These are phyloP conservation scores for Euphydryas editha DNA, from an alignment of 2,888 invertebrate genomes.

Conservation along the genomic window DNA sequence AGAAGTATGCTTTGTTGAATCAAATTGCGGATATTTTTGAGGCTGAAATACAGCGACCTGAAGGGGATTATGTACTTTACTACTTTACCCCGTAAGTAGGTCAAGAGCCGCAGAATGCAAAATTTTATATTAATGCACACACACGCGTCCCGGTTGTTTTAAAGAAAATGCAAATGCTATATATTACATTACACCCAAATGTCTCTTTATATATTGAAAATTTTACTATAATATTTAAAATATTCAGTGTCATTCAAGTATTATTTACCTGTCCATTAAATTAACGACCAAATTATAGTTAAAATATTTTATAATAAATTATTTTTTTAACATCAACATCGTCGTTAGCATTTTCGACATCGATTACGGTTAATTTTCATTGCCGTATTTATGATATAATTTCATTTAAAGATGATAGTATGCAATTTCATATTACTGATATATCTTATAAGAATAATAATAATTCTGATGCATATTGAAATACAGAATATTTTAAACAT, in stretches of 20 bases:
- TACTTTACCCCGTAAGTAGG: constrained; percentile 36
- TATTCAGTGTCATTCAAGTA: not conserved
- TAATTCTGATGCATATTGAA: no score
- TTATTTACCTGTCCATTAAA: no score
- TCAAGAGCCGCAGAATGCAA: constrained; percentile 40
- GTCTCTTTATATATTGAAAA: not conserved
- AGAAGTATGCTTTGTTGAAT: constrained; percentile 7
- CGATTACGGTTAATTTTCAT: no score
- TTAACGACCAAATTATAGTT: no score
- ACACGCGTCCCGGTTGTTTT: constrained; percentile 27
- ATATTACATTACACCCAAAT: not conserved
- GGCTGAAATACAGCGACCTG: constrained; percentile 27
- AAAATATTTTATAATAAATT: no score
- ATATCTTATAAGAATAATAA: no score
- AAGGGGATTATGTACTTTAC: constrained; percentile 33
- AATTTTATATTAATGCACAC: constrained; percentile 38
- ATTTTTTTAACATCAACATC: no score
- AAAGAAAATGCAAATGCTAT: constrained; percentile 34
- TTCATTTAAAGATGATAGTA: no score
- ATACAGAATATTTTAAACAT: no score
- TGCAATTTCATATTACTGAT: no score
- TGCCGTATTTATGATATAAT: no score
- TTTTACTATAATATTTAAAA: not conserved
- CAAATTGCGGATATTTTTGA: constrained; percentile 15
- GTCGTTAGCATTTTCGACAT: no score